Base-by-base conservation (phyloP, 2,113 vertebrate species). In the Chloropsis cyanopogon region DNA sequence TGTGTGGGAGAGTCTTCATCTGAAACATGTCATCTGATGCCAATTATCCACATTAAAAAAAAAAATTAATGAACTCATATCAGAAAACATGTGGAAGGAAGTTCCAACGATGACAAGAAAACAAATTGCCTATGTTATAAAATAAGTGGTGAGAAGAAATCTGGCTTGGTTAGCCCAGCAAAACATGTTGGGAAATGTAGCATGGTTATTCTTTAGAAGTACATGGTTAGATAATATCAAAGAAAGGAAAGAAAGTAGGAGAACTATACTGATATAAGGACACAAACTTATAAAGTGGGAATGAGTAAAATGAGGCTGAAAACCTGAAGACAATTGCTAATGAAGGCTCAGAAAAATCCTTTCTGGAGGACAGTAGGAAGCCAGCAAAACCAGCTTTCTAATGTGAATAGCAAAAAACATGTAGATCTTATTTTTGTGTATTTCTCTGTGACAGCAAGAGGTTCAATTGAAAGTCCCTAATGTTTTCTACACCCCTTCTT, bases 401-500 rank as follows among this genome's bases (percentile, higher is more conserved):
- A 61, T 31, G n/a, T 2, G 23, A 61, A 41, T 3, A 61, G 20
- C 8, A 46, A 73, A 37, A 64, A 68, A 63, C 2, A 8, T 13
- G 11, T 1, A 46, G 6, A 26, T 33, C 4, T 28, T 33, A 19
- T 35, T 50, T 71, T 44, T 35, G 23, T 14, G 14, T 37, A 25
- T 54, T 63, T 44, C 54, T 77, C 31, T 63, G 11, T 66, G 23
- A 54, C n/a, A 78, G 8, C 8, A 46, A n/a, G 20, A 49, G 2
- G 11, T 61, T 46, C 37, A 31, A 21, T 39, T 75, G 25, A 37
- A 7, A n/a, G 18, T n/a, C 9, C 5, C 11, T 37, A 33, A 33
- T 0, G 0, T 90, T 66, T 66, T 56, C 35, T 39, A 35, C 16
- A 57, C 2, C 3, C 4, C 1, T 73, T 39, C 31, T 66, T 83